Evolutionary conservation across 2,888 invertebrate species (phyloP).

Genomic region (Cepaea hortensis): DNA sequence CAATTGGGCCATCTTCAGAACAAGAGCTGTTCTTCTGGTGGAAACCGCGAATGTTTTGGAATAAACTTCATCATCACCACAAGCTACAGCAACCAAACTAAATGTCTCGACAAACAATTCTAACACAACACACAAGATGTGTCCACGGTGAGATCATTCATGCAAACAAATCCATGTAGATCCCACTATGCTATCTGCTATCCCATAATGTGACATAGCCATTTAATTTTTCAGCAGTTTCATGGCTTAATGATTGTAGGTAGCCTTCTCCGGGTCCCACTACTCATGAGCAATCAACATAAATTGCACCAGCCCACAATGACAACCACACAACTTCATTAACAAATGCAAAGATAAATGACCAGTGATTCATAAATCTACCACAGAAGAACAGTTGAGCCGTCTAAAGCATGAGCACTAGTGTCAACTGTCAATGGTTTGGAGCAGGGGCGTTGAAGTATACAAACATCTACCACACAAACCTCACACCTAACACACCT

Average conservation of each 20-base stretch:
- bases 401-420: slow-evolving; percentile 5
- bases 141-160: slow-evolving; percentile 77
- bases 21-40: slow-evolving; percentile 54
- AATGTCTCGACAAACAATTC: slow-evolving; percentile 79
- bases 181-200: too few relatives aligned
- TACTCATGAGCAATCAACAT: slow-evolving; percentile 67
- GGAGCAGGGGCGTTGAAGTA: too few relatives aligned
- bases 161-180: too few relatives aligned
- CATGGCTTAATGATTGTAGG: slow-evolving; percentile 85
- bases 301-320: too few relatives aligned
- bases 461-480: too few relatives aligned
- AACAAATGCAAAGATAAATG: too few relatives aligned
- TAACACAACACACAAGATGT: slow-evolving; percentile 85
- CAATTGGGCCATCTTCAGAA: slow-evolving; percentile 53
- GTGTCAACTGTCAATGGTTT: slow-evolving; percentile 9
- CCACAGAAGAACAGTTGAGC: too few relatives aligned
- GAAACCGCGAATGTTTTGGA: slow-evolving; percentile 58
- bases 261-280: slow-evolving; percentile 81
- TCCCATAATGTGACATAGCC: slow-evolving; percentile 76
- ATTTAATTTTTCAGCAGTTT: slow-evolving; percentile 78
- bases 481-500: too few relatives aligned
- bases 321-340: too few relatives aligned
- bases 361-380: too few relatives aligned
- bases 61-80: slow-evolving; percentile 51
- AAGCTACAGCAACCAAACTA: not conserved